Base-by-base conservation (phyloP, 2,113 vertebrate genomes). In the Colossoma macropomum region DNA sequence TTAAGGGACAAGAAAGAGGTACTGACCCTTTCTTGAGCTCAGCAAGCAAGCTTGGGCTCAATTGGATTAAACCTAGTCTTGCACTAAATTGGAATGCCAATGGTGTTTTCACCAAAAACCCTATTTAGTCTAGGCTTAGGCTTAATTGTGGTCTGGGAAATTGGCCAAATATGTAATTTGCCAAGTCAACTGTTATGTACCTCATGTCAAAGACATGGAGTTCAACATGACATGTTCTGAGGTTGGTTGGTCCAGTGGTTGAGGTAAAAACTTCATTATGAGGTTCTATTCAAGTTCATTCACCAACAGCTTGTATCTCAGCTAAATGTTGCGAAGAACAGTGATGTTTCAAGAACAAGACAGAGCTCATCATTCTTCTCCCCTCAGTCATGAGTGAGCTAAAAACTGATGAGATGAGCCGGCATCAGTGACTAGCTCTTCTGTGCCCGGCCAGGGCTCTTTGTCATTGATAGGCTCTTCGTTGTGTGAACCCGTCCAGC, bases 351-450 rank as follows among this genome's bases (percentile, higher is more conserved):
- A 28, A 65, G 21, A 41, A 34, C 16, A 16, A 70, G 30, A 70
- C 10, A 17, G 48, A 69, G 30, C 68, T 30, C 21, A 59, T 69
- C 60, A 21, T 5, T 60, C 34, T 32, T 38, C 17, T 60, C n/a
- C 13, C 30, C 3, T 32, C 4, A 19, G 60, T 9, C 41, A 45
- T 45, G 59, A 59, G 62, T 19, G 25, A 66, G 59, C 45, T 27
- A 52, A 41, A 82, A 69, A 81, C n/a, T 52, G 70, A 74, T 27
- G 62, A 62, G 70, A 74, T 27, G 62, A 75, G 75, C 75, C 60
- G 30, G 50, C 38, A 45, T 56, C 16, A 68, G 72, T 1, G 30
- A 54, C 52, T 71, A 63, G 76, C 73, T 12, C 59, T 54, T 74
- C n/a, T 56, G 66, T n/a, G 32, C 28, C 27, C n/a, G 19, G 15